phyloP scores from a whole-genome alignment of 1,140 invertebrate genomes.

The Andrena cerasifolii region DNA sequence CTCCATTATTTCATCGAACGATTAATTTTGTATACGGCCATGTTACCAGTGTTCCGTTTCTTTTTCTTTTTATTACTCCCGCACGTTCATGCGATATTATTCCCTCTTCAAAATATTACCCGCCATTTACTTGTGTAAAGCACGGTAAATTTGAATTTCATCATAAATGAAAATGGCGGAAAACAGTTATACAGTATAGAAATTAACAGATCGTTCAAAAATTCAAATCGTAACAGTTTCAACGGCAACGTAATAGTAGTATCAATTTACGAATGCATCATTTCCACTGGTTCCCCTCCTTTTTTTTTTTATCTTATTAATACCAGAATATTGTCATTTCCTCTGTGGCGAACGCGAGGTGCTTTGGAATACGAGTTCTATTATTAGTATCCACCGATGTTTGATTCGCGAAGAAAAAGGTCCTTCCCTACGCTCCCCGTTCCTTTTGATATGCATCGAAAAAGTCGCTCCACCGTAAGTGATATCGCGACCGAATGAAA shows the following conservation, averaged over 20 bases:
- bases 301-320: background rate
- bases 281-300: background rate
- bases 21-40: slow-evolving; percentile 7
- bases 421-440: slow-evolving; percentile 21
- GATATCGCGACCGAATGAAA: slow-evolving; percentile 25
- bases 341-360: slow-evolving; percentile 3
- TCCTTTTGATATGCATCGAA: slow-evolving; percentile 46
- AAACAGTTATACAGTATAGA: too few relatives aligned
- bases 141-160: background rate
- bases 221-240: too few relatives aligned
- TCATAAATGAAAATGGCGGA: too few relatives aligned
- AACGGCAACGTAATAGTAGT: too few relatives aligned
- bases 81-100: background rate
- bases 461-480: slow-evolving; percentile 38
- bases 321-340: slow-evolving; percentile 7
- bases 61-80: background rate
- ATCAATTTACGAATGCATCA: background rate
- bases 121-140: background rate
- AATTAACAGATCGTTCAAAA: too few relatives aligned
- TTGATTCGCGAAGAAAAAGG: slow-evolving; percentile 39
- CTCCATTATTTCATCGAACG: background rate
- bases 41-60: background rate
- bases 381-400: slow-evolving; percentile 43
- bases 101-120: background rate
- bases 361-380: slow-evolving; percentile 44